Conservation (phyloP, 2,888 invertebrate species). For the Sarcophaga carnaria region DNA sequence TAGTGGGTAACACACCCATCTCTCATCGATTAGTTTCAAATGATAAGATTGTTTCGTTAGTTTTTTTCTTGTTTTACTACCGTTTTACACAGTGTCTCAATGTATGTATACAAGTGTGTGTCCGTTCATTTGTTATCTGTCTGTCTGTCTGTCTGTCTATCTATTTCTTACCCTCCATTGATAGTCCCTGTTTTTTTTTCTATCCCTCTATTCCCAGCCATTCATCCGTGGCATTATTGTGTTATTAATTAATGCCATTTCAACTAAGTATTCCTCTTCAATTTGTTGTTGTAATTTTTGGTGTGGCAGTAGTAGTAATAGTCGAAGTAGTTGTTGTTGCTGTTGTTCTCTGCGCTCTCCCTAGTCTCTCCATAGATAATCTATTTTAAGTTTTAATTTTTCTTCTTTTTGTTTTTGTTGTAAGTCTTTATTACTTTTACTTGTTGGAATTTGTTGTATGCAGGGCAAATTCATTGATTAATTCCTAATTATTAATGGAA, state of each 20-base stretch:
- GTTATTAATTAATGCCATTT: conserved; percentile 47
- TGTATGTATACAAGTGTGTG: background rate
- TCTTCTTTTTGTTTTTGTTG: background rate
- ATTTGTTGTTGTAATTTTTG: background rate
- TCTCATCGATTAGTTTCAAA: conserved; percentile 60
- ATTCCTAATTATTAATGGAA: conserved; percentile 50
- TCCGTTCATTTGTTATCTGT: no score
- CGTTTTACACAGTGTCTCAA: conserved; percentile 11
- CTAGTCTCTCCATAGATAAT: conserved; percentile 14
- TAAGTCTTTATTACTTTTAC: conserved; percentile 4
- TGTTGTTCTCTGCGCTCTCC: no score
- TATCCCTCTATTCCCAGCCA: background rate
- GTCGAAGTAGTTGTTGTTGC: no score
- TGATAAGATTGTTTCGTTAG: conserved; percentile 52
- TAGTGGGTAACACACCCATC: conserved; percentile 61
- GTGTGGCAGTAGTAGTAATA: conserved; percentile 8
- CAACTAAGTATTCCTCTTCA: background rate
- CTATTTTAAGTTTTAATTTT: conserved; percentile 7
- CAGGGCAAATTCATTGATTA: conserved; percentile 55
- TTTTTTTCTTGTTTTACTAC: conserved; percentile 22
- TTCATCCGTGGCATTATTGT: background rate
- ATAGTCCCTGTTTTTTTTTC: background rate
- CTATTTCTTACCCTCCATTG: background rate
- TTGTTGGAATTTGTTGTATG: background rate
- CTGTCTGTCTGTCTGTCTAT: background rate